Evolutionary conservation across 2,888 invertebrate species (phyloP), one percentile per base, ranked within the genome.

Genomic region (Harpagoxenus sublaevis): DNA sequence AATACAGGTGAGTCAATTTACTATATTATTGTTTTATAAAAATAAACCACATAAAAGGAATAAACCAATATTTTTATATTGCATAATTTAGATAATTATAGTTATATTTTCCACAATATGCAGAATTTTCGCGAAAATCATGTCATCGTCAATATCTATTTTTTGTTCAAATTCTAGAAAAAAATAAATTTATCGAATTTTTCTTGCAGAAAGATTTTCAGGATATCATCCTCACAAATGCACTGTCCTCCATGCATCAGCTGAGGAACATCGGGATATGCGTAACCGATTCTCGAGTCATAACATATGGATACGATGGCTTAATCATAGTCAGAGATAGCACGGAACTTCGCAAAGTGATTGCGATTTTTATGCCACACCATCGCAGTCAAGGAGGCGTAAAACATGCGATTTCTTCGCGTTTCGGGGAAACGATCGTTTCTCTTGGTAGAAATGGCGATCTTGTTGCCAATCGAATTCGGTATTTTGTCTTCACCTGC

Each of bases 311-410:
- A 31, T 95, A 93, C 84, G 96, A 96, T 88, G 96, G 96, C 3
- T 92, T 95, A 4, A 89, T 95, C 6, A 93, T 96, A n/a, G 87
- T 95, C 9, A 93, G 95, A 87, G 91, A 92, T 3, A 60, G 55
- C 6, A 45, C 8, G 10, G 91, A 95, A 78, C 92, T 95, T 60
- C 82, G 86, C 2, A 88, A 92, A 73, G 88, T 92, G 2, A 45
- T 93, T 0, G 92, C 92, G 0, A 86, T 94, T 48, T 91, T 95
- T 18, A 90, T 94, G 86, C 91, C 95, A 0, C 96, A 96, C 88
- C 96, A 96, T 92, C 93, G 95, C 55, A 92, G 92, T 45, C 91
- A 94, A 2, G 92, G 93, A 18, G 97, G 97, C 10, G 94, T 96
- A 0, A 92, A 92, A 62, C 94, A 94, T 66, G 96, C 96, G 0